Base-by-base conservation (phyloP, 1,140 invertebrate genomes). In the Zaprionus capensis region DNA sequence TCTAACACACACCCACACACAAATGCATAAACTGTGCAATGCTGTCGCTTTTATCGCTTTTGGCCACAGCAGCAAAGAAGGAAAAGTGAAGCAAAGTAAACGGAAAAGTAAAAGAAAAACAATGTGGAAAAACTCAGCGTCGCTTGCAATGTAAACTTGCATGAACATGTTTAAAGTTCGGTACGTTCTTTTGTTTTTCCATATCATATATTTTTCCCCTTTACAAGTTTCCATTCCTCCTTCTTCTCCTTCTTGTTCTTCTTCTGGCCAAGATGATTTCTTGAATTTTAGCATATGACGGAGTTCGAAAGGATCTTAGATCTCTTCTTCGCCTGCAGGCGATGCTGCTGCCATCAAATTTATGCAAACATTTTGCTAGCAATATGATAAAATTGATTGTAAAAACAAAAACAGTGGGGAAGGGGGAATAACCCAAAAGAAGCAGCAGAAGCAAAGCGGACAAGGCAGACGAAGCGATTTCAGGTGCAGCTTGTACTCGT, bases 351-450 rank as follows among this genome's bases (percentile, higher is more conserved):
- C 38, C 44, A 65, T 31, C 51, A 76, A 81, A 77, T 84, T 82
- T 87, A 80, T 82, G 83, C 83, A 86, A 86, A 86, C 84, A 86
- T 85, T 86, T 82, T 85, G 46, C 71, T 56, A 61, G 76, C 82
- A 85, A 85, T 85, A 85, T 87, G 83, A 86, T 86, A 71, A 78
- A 87, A 86, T 86, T 83, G 80, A 80, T 80, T 86, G 82, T 64
- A 63, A 72, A 79, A 79, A 72, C 53, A 76, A 59, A 44, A 22
- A 41, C 46, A 63, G 15, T 20, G 28, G 12, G n/a, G 20, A 15
- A 38, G n/a, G 15, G 20, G 26, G 56, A n/a, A 12, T n/a, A 44
- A n/a, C 15, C 17, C 63, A 17, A 44, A 17, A 55, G 57, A 38
- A 38, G 24, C 4, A 46, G 41, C 63, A 9, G 24, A 22, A 41